Percentiles rank a stretch among this genome's conserved stretches.
phyloP scores from a whole-genome alignment of 2,113 vertebrate genomes.

The Spheniscus mendiculus region DNA sequence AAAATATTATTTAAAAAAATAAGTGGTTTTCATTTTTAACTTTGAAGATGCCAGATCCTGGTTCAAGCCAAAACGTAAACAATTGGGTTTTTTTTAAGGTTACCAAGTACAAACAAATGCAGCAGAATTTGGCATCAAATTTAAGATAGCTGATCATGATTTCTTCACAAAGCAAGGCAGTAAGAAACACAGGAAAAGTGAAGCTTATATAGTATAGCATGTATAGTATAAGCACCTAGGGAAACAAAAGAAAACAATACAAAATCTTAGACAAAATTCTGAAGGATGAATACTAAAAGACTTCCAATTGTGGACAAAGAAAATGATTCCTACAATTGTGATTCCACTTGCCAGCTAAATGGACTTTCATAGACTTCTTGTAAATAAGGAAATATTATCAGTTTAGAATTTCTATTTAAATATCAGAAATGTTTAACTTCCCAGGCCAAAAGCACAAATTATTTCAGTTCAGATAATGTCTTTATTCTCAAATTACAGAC shows the following conservation, averaged over 20 bases:
- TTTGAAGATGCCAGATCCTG: background rate
- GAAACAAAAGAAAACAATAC: background rate
- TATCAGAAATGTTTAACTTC: background rate
- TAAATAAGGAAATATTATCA: background rate
- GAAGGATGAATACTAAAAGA: background rate
- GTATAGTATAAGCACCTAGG: accelerated
- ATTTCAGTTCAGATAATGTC: background rate
- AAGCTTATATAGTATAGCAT: background rate
- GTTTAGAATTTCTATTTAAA: background rate
- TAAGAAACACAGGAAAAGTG: background rate
- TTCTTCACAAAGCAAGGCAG: background rate
- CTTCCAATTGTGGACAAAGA: background rate
- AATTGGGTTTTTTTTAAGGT: background rate
- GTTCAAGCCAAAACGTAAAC: background rate
- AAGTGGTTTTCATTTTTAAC: background rate
- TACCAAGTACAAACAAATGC: background rate
- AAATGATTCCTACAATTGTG: background rate
- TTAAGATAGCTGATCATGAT: background rate
- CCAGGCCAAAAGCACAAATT: background rate
- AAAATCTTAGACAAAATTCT: background rate
- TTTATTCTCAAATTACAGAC: background rate
- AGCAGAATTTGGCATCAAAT: background rate
- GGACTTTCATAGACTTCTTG: background rate
- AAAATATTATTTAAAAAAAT: background rate
- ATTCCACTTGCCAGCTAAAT: background rate